These are phyloP conservation scores for Euura saliciscinereae DNA, from an alignment of 1,140 invertebrate genomes.

Conservation along the genomic window DNA sequence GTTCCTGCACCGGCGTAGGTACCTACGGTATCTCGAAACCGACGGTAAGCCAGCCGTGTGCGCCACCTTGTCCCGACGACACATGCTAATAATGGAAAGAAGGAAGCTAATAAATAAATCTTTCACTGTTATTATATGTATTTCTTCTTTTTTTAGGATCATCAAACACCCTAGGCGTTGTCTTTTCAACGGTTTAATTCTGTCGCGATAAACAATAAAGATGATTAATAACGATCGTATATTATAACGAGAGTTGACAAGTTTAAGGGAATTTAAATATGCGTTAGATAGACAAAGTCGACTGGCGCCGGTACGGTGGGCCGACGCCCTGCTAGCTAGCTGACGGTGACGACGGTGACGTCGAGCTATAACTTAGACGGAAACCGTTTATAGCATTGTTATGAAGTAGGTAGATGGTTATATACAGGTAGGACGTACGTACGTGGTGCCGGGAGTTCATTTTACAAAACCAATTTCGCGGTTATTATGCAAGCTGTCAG, in stretches of 20 bases:
- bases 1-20: not conserved
- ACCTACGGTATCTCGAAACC: not conserved
- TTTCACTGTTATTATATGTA: no score
- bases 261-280: conserved; percentile 1
- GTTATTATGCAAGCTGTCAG: conserved; percentile 60
- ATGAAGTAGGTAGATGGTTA: conserved; percentile 35
- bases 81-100: conserved; percentile 3
- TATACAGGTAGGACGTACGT: no score
- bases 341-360: not conserved
- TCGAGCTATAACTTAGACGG: not conserved
- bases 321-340: not conserved
- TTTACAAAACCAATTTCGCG: conserved; percentile 61
- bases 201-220: no score
- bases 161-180: no score
- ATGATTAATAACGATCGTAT: no score
- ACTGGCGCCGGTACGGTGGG: not conserved
- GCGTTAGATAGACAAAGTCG: not conserved
- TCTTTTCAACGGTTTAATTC: no score
- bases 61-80: not conserved
- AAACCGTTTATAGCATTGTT: conserved; percentile 58
- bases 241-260: not conserved
- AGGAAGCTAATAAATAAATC: not conserved
- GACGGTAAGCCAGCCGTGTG: not conserved
- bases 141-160: no score
- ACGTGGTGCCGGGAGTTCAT: conserved; percentile 46